Conservation (phyloP, 2,113 vertebrate species). For the Typhlomys cinereus region DNA sequence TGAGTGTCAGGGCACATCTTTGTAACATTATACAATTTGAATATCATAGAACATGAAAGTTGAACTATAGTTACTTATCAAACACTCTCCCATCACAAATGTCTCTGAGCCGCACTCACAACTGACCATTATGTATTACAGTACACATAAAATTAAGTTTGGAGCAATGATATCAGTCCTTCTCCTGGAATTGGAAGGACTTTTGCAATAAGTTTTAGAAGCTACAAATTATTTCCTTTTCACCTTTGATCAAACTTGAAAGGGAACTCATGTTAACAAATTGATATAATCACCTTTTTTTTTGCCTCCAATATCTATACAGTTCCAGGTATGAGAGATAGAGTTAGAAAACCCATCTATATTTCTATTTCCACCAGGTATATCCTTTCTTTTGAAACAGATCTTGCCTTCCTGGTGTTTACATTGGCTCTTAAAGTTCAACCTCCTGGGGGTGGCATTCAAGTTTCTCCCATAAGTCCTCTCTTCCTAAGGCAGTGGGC, state of each 20-base stretch:
- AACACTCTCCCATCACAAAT: not conserved
- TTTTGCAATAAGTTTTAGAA: conserved; percentile 16
- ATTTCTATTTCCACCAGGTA: conserved; percentile 40
- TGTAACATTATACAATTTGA: not conserved
- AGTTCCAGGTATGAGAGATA: not conserved
- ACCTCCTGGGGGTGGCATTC: conserved; percentile 50
- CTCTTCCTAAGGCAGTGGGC: conserved; percentile 41
- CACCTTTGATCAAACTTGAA: conserved; percentile 37
- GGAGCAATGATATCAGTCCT: not conserved
- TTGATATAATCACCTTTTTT: not conserved
- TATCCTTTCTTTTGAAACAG: conserved; percentile 50
- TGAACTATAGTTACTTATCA: no score
- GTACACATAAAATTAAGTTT: not conserved
- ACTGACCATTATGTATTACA: not conserved
- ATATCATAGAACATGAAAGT: not conserved
- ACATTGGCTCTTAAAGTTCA: conserved; percentile 64
- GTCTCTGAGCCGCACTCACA: not conserved
- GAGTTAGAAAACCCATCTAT: conserved; percentile 6
- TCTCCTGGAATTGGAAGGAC: not conserved
- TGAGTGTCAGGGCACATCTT: not conserved
- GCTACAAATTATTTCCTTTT: not conserved
- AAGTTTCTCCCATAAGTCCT: conserved; percentile 16
- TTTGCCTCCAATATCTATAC: not conserved
- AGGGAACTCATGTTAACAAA: conserved; percentile 26
- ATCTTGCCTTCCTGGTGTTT: conserved; percentile 55